Evolutionary conservation across 2,888 invertebrate species (phyloP), one percentile per base, ranked within the genome.

Genomic region (Scaptomyza parva): DNA sequence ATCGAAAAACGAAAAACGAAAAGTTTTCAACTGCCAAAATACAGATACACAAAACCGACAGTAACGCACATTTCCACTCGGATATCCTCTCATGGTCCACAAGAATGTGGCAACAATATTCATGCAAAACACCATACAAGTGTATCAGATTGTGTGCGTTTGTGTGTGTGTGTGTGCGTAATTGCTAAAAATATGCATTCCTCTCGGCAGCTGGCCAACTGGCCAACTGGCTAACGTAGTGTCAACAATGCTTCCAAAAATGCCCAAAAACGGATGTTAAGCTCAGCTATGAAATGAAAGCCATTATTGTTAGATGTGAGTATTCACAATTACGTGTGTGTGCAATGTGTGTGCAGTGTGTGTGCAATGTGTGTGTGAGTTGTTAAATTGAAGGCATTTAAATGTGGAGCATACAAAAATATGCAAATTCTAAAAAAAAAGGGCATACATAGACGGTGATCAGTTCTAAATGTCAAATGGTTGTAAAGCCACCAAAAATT

Each of bases 161-260:
- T 30, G 39, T 0, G 37, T 48, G 52, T 22, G 37, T 39, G 24
- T 14, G 26, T 24, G 47, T 50, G 41, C 18, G 58, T 58, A 53
- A 57, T 50, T 54, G 76, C 58, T 35, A 20, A 39, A 52, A 58
- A 70, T 66, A 71, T 72, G 65, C 71, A 73, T 35, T 60, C 22
- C 40, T 39, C 40, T 33, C 39, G 39, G 22, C 39, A 12, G 9
- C 14, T 35, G 22, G 2, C 54, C 22, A 47, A 26, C 20, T 50
- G 28, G 6, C 59, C 22, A 54, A 40, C 26, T 55, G 40, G 9
- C 53, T 41, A 64, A 12, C 57, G 14, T 33, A 40, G 8, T 14
- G 28, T 28, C 30, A 11, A 26, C 37, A 50, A 40, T 28, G 14
- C 2, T 6, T 6, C n/a, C 37, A 54, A 57, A 52, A 52, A 24